Evolutionary conservation across 2,797 vertebrate genomes (phyloP), one percentile per base, ranked within the genome.

Genomic region (Darevskia nairensis): DNA sequence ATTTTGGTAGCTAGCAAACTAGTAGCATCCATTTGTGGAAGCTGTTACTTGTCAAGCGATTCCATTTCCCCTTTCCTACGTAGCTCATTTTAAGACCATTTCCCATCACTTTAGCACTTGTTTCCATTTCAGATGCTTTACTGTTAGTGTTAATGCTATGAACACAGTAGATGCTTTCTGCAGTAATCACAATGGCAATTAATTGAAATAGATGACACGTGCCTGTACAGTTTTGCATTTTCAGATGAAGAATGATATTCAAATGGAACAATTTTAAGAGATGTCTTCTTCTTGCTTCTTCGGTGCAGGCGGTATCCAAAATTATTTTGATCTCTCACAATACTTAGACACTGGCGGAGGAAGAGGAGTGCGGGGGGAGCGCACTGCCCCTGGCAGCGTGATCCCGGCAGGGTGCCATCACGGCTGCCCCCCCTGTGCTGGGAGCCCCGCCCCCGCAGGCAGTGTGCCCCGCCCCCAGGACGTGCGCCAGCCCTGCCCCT

Each of bases 321-420:
- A 15, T 46, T 87, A 84, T 50, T 85, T 1, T 6, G 87, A 19
- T 86, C 88, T 64, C 64, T 81, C 41, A 87, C 79, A n/a, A 68
- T 10, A 82, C 0, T 44, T 79, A 15, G 0, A 35, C 35, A 35
- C 35, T 35, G 35, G 35, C 35, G 35, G 35, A 35, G 35, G 35
- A 35, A 35, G 35, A 35, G 35, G 35, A 35, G 35, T 35, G 35
- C 35, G 35, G 35, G 35, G 35, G 35, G 35, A 35, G 35, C 35
- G 35, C 35, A 35, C 35, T 35, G 35, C 35, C 35, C 35, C 35
- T 35, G 35, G 35, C 35, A 35, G 35, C 35, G 3, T 35, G 35
- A 35, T 35, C 35, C 35, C 35, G 35, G 35, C 35, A 35, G 35
- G 35, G 35, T 35, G 35, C 35, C 35, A 35, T 35, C 35, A 35